Evolutionary conservation across 2,888 invertebrate genomes (phyloP), one percentile per base, ranked within the genome.

Genomic region (Phorcus lineatus): DNA sequence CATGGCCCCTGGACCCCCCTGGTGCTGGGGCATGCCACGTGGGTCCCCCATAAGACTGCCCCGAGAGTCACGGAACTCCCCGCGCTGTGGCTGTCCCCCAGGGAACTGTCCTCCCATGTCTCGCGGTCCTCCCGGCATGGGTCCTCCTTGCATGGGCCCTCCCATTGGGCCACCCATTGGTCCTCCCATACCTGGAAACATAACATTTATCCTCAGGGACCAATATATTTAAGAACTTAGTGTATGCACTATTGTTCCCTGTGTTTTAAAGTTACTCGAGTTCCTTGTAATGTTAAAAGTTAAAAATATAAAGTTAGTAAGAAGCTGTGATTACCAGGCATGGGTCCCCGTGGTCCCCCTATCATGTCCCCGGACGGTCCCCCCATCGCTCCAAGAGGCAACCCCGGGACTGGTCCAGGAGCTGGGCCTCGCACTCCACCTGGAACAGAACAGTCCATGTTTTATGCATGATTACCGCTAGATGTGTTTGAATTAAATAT

Each of bases 281-380:
- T 36, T 6, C 36, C 36, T 36, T 3, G 36, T 36, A 36, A 36
- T 36, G 7, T 36, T 36, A 36, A 3, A 36, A 6, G 36, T 7
- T 6, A 36, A 36, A 36, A 6, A 7, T 6, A 36, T 36, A 36
- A 36, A 36, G 3, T n/a, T n/a, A n/a, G n/a, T n/a, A n/a, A n/a
- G 7, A 36, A 36, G 2, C 7, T 36, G 2, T 36, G 2, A 4
- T 54, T 79, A 83, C 84, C 84, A 77, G 80, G 75, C 81, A 85
- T 82, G 55, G 81, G 81, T 66, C 83, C 83, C 19, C 84, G 76
- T 13, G 84, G 82, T n/a, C 80, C 86, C 74, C 83, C 86, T 84
- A 76, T 53, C 53, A 76, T 76, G 76, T 76, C 76, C 1, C 76
- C 76, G 11, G 54, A 53, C 16, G 76, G 76, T 22, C 74, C 78